These are phyloP conservation scores for Hephaestus fuliginosus DNA, from an alignment of 2,797 vertebrate genomes.

Conservation along the genomic window DNA sequence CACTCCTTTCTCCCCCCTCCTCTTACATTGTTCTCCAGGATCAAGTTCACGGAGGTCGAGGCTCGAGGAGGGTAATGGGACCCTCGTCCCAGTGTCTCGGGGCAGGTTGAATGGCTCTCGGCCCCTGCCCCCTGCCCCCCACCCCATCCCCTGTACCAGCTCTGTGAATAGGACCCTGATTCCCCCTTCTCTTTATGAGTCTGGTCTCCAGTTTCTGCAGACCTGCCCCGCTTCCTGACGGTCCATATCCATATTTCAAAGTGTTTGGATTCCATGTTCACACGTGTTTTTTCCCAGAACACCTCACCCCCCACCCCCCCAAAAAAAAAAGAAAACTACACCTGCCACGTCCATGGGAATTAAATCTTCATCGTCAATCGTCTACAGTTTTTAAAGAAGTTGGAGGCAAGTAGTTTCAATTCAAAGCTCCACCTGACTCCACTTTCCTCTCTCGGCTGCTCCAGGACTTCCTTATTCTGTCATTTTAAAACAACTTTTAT, in stretches of 20 bases:
- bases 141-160: slow-evolving; percentile 43
- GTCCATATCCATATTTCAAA: slow-evolving; percentile 84
- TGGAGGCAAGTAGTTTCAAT: too few species aligned
- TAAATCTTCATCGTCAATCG: too few species aligned
- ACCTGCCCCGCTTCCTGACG: slow-evolving; percentile 75
- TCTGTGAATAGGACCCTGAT: slow-evolving; percentile 77
- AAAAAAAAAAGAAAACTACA: not conserved
- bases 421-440: too few species aligned
- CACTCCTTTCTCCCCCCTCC: slow-evolving; percentile 21
- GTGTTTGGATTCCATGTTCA: slow-evolving; percentile 66
- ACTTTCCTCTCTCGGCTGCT: too few species aligned
- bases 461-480: too few species aligned
- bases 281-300: slow-evolving; percentile 56
- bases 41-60: slow-evolving; percentile 74
- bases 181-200: slow-evolving; percentile 77
- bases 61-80: slow-evolving; percentile 79
- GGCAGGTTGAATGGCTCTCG: slow-evolving; percentile 82
- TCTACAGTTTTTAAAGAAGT: too few species aligned
- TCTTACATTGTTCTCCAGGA: slow-evolving; percentile 73
- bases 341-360: slow-evolving; percentile 13
- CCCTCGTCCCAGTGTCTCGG: slow-evolving; percentile 77
- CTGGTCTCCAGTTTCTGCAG: slow-evolving; percentile 87
- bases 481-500: too few species aligned
- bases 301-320: slow-evolving; percentile 19
- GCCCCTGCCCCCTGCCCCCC: slow-evolving; percentile 49